Conservation (phyloP, 2,113 vertebrate species). For the Tyrannus savana region DNA sequence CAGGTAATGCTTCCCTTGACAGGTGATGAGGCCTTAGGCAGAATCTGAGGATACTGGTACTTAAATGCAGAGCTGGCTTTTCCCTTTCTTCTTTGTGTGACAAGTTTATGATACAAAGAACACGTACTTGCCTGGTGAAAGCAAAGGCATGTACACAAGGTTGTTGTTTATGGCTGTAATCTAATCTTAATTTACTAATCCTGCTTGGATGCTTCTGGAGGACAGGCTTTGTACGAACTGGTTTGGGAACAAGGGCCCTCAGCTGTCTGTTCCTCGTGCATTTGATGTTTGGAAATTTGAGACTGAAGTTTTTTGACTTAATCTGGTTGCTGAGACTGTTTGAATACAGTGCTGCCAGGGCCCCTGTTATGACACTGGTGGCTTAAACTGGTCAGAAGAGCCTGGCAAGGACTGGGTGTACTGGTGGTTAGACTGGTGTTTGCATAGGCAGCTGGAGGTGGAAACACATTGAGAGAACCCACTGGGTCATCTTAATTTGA, state of each 20-base stretch:
- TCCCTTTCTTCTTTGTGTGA: neutral
- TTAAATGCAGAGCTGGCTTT: conserved; percentile 38
- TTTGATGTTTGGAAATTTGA: neutral
- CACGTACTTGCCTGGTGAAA: neutral
- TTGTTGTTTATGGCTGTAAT: neutral
- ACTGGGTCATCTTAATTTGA: neutral
- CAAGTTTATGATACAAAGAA: neutral
- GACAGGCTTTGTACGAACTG: neutral
- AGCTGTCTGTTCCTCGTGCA: neutral
- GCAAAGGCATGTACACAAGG: neutral
- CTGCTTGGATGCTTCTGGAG: neutral
- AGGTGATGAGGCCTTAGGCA: conserved; percentile 3
- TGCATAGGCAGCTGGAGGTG: neutral
- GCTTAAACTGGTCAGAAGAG: neutral
- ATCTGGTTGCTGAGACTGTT: neutral
- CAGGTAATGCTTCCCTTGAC: neutral
- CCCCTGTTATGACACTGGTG: neutral
- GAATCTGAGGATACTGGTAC: conserved; percentile 2
- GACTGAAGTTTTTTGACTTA: neutral
- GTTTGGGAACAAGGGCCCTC: neutral
- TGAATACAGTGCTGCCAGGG: neutral
- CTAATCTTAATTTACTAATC: neutral
- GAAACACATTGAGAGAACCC: neutral
- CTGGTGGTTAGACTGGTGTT: neutral
- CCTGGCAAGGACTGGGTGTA: neutral